Percentiles rank a stretch among this genome's conserved stretches.
These are phyloP conservation scores for Sminthurinus aureus DNA, from an alignment of 2,888 invertebrate genomes.

Conservation along the genomic window DNA sequence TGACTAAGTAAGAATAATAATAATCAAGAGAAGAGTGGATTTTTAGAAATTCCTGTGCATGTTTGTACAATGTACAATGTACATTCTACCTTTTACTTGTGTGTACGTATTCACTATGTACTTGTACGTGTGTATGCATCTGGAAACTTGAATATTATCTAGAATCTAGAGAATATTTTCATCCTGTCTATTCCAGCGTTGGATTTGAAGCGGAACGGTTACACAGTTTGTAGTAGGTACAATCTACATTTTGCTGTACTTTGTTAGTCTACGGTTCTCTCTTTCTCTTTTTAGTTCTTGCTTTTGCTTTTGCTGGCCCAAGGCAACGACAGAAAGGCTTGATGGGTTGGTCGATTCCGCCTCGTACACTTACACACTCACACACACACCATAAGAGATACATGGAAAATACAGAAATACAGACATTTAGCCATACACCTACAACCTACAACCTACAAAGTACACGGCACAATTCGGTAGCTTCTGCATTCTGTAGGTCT, in stretches of 20 bases:
- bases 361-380: background rate
- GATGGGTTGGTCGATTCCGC: constrained; percentile 21
- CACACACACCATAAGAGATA: background rate
- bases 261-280: background rate
- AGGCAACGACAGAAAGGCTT: background rate
- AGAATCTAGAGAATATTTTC: background rate
- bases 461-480: constrained; percentile 5
- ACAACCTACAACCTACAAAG: background rate
- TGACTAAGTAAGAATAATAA: too few species aligned
- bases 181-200: background rate
- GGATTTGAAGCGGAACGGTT: background rate
- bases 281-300: too few species aligned
- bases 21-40: too few species aligned
- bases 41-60: too few species aligned
- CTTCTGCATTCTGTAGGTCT: background rate
- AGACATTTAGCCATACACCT: background rate
- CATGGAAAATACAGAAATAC: background rate
- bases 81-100: too few species aligned
- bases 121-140: too few species aligned
- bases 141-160: too few species aligned
- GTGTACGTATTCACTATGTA: too few species aligned
- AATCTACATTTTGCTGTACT: too few species aligned
- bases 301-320: background rate
- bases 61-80: too few species aligned
- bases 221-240: background rate